Percentiles rank a stretch among this genome's conserved stretches.
Evolutionary conservation across 1,140 invertebrate species (phyloP).

Genomic region (Drosophila biarmipes): DNA sequence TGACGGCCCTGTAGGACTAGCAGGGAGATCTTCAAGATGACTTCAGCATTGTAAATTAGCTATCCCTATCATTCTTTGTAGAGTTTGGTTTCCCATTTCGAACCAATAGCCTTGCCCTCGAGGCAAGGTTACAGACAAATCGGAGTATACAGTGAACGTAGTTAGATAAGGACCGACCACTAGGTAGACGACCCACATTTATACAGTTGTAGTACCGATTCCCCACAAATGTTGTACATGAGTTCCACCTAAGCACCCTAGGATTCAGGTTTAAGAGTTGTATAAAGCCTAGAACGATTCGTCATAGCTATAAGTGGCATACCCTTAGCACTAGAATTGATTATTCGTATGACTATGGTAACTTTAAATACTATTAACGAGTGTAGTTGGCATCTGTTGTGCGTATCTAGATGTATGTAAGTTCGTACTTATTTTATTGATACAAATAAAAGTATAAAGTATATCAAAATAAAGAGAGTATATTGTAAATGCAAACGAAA

Average conservation of each 20-base stretch:
- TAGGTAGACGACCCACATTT: slow-evolving; percentile 33
- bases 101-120: slow-evolving; percentile 22
- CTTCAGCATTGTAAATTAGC: slow-evolving; percentile 29
- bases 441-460: slow-evolving; percentile 49
- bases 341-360: slow-evolving; percentile 41
- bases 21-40: slow-evolving; percentile 40
- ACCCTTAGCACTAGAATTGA: slow-evolving; percentile 29
- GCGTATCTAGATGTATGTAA: slow-evolving; percentile 67
- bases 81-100: slow-evolving; percentile 30
- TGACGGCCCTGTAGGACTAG: slow-evolving; percentile 88
- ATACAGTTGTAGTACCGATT: slow-evolving; percentile 13
- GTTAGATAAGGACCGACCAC: slow-evolving; percentile 68
- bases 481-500: slow-evolving; percentile 57
- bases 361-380: slow-evolving; percentile 46
- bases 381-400: slow-evolving; percentile 73
- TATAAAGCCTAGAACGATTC: slow-evolving; percentile 75
- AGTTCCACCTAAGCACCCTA: slow-evolving; percentile 50
- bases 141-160: slow-evolving; percentile 84
- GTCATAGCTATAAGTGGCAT: slow-evolving; percentile 66
- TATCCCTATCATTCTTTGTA: slow-evolving; percentile 25
- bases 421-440: slow-evolving; percentile 73
- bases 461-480: slow-evolving; percentile 50
- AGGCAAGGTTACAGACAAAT: slow-evolving; percentile 51
- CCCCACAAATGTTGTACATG: slow-evolving; percentile 54
- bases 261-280: slow-evolving; percentile 53